phyloP scores from a whole-genome alignment of 1,140 invertebrate species.

The Pentalonia nigronervosa region DNA sequence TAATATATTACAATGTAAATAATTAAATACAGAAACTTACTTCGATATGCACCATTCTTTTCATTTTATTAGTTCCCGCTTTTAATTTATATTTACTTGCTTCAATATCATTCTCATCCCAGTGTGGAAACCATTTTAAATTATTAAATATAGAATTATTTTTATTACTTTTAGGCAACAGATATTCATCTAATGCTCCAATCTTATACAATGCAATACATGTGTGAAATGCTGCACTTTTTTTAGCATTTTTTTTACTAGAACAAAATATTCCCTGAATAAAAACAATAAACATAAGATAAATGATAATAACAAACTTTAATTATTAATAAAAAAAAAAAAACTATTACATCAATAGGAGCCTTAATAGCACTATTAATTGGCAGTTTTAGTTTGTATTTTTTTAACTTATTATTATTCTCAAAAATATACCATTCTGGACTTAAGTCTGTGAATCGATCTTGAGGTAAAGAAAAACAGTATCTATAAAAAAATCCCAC shows the following conservation, averaged over 20 bases:
- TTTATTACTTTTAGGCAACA: constrained; percentile 73
- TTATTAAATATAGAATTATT: constrained; percentile 60
- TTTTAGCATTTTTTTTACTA: constrained; percentile 75
- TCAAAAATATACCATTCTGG: constrained; percentile 59
- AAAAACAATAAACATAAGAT: constrained; percentile 48
- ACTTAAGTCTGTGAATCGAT: constrained; percentile 43
- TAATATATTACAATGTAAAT: neutral
- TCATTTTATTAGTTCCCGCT: constrained; percentile 75
- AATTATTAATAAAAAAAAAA: neutral
- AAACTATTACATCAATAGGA: constrained; percentile 59
- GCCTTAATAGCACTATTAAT: constrained; percentile 58
- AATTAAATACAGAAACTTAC: constrained; percentile 63
- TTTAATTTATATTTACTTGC: constrained; percentile 62
- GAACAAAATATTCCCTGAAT: constrained; percentile 70
- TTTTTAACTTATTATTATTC: neutral
- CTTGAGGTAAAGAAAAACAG: constrained; percentile 68
- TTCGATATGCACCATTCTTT: constrained; percentile 76
- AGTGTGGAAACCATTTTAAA: constrained; percentile 66
- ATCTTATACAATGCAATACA: constrained; percentile 75
- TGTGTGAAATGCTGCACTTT: constrained; percentile 79
- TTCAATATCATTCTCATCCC: constrained; percentile 65
- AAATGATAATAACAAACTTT: neutral
- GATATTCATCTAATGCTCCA: constrained; percentile 80
- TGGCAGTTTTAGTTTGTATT: constrained; percentile 59
- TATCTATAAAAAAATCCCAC: constrained; percentile 66